Base-by-base conservation (phyloP, 2,888 invertebrate genomes). In the Dione vanillae region DNA sequence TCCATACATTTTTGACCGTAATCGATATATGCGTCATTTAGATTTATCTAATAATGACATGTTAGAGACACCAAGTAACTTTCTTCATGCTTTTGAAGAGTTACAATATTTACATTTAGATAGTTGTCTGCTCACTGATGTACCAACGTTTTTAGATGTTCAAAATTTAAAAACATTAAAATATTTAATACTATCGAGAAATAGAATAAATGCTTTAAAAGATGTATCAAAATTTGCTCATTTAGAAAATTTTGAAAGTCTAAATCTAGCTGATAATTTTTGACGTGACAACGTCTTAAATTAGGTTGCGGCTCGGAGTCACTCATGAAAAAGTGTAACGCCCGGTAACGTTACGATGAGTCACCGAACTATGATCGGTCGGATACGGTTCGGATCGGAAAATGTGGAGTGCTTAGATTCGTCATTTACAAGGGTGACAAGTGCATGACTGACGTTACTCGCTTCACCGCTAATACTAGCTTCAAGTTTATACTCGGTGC, bases 1-100 rank as follows among this genome's bases (percentile, higher is more conserved):
- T 70, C 75, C 81, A 0, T 77, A 80, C 49, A 71, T 86, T 61
- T 87, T 89, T 72, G 81, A 83, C 64, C 68, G 79, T 37, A 82
- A 72, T 66, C 75, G 45, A n/a, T 70, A 70, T 0, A 83, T 90
- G 37, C 76, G 69, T 19, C 77, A 78, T 43, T 73, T 89, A n/a
- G 85, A 84, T 78, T 85, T 87, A 37, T 86, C 87, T 16, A 79
- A 82, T 75, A 89, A 86, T 56, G 79, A 86, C 45, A 87, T 90
- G 86, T 77, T 77, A 8, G 80, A 74, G 8, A 72, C 86, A 0
- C 77, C 80, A 16, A 80, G 81, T n/a, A 76, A 79, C 45, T 74
- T 88, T 19, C 72, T 89, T 16, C 74, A 83, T 3, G 73, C 83
- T 2, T 81, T 85, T 10, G 67, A 76, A 65, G 72, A 56, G 2